Evolutionary conservation across 2,797 vertebrate species (phyloP).

Genomic region (Aphelocoma californica): DNA sequence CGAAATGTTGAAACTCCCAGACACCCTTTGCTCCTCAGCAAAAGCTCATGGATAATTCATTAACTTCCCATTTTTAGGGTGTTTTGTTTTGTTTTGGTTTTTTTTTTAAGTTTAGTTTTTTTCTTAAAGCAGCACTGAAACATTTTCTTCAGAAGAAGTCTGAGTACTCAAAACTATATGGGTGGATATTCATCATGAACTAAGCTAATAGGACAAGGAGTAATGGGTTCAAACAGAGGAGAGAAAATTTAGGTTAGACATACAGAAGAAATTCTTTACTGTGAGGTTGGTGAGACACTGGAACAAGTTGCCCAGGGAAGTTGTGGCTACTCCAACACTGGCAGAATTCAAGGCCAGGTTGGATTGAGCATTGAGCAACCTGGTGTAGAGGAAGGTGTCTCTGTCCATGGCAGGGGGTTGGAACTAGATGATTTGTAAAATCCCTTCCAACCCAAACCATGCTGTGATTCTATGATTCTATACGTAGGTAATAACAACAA

Average conservation of each 20-base stretch:
- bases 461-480: not conserved
- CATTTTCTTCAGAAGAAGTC: not conserved
- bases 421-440: not conserved
- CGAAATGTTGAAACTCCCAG: not conserved
- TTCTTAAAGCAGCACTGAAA: not conserved
- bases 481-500: not conserved
- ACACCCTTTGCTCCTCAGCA: not conserved
- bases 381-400: not conserved
- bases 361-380: not conserved
- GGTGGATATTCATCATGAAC: not conserved
- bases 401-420: not conserved
- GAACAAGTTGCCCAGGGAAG: not conserved
- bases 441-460: not conserved
- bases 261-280: not conserved
- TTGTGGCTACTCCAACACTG: not conserved
- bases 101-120: not conserved
- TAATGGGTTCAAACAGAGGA: not conserved
- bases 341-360: not conserved
- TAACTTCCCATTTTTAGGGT: not conserved
- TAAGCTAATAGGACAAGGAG: not conserved
- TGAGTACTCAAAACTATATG: not conserved
- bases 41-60: not conserved
- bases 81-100: not conserved
- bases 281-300: not conserved
- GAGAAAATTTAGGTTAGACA: not conserved